These are phyloP conservation scores for Melanophora roralis DNA, from an alignment of 2,888 invertebrate genomes.

Conservation along the genomic window DNA sequence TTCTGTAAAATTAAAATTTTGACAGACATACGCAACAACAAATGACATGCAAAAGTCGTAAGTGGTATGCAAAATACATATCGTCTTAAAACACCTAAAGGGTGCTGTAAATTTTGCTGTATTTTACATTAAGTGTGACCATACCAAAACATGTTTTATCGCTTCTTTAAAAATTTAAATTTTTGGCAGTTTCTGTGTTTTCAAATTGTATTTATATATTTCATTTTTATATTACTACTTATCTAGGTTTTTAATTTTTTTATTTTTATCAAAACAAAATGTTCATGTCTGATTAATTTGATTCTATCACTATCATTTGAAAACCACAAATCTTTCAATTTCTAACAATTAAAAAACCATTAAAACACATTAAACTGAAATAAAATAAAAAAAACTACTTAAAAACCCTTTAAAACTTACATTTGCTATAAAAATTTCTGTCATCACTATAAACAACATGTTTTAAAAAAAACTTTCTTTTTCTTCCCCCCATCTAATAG, in stretches of 20 bases:
- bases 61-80: too few relatives aligned
- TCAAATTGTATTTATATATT: neutral
- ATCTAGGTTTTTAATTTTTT: neutral
- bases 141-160: too few relatives aligned
- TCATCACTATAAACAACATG: conserved; percentile 15
- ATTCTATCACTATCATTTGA: conserved; percentile 9
- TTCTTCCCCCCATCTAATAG: neutral
- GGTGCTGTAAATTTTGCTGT: too few relatives aligned
- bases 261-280: neutral
- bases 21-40: too few relatives aligned
- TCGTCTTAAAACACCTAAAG: too few relatives aligned
- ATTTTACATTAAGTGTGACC: too few relatives aligned
- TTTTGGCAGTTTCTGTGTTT: too few relatives aligned
- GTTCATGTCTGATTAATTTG: neutral
- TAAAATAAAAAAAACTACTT: conserved; percentile 37
- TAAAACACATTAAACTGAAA: conserved; percentile 44
- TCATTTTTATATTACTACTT: neutral
- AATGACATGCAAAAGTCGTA: too few relatives aligned
- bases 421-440: neutral
- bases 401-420: conserved; percentile 14
- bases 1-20: too few relatives aligned
- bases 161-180: too few relatives aligned
- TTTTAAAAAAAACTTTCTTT: neutral
- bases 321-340: conserved; percentile 55
- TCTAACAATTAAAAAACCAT: conserved; percentile 57